These are phyloP conservation scores for Metopolophium dirhodum DNA, from an alignment of 1,140 invertebrate species.

Conservation along the genomic window DNA sequence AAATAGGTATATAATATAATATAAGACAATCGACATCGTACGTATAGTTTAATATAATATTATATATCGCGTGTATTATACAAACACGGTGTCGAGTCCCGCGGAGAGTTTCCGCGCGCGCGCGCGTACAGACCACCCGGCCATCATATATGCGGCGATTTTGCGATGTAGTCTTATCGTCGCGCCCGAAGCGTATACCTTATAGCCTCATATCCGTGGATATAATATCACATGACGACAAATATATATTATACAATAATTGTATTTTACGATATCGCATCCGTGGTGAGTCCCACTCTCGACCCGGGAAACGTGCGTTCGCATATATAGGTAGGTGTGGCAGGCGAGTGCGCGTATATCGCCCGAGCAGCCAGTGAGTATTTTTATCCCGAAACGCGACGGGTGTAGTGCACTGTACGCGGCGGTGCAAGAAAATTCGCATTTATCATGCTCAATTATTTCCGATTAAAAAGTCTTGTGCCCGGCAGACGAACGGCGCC, in stretches of 20 bases:
- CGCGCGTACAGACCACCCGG: background rate
- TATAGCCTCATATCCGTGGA: no score
- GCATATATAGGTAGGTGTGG: background rate
- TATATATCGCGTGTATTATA: background rate
- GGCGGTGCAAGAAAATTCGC: conserved; percentile 2
- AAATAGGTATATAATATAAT: background rate
- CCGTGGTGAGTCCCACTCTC: background rate
- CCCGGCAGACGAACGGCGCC: background rate
- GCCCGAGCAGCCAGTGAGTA: background rate
- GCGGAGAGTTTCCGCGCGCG: background rate
- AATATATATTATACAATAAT: no score
- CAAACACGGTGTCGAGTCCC: background rate
- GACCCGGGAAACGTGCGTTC: background rate
- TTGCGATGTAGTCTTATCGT: background rate
- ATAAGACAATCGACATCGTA: conserved; percentile 9
- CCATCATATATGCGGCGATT: background rate
- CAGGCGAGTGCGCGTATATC: background rate
- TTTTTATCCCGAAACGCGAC: background rate
- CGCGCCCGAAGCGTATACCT: background rate
- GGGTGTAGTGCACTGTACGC: background rate
- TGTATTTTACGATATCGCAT: background rate
- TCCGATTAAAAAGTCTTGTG: background rate
- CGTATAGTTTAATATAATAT: background rate
- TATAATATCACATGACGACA: background rate
- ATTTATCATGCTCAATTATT: conserved; percentile 37